Conservation (phyloP, 2,797 vertebrate species). For the Dryobates pubescens region DNA sequence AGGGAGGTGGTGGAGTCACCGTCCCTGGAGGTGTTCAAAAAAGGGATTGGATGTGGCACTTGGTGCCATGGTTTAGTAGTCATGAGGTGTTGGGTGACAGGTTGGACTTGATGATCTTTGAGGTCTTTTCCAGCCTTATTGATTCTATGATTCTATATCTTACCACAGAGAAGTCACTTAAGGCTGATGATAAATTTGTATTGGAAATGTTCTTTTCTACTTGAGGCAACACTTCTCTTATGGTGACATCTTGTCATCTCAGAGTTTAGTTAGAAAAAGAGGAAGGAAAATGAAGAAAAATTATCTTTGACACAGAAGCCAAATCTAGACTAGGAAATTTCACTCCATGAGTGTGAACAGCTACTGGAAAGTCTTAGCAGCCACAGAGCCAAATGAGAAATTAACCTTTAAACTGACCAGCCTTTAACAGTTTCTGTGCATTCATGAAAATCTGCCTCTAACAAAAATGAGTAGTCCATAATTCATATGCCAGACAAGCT, state of each 20-base stretch:
- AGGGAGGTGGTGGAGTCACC: too few relatives aligned
- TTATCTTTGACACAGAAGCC: neutral
- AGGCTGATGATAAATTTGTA: neutral
- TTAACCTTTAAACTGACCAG: neutral
- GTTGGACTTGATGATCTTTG: too few relatives aligned
- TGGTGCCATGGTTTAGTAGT: too few relatives aligned
- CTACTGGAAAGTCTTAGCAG: neutral
- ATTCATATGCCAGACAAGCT: neutral
- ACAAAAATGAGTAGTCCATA: neutral
- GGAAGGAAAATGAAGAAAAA: neutral
- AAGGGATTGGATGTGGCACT: too few relatives aligned
- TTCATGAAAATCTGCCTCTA: neutral
- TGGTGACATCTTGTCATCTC: neutral
- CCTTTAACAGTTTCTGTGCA: neutral
- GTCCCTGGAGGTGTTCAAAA: too few relatives aligned
- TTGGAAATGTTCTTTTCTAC: neutral
- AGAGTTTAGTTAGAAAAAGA: neutral
- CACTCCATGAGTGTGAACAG: neutral
- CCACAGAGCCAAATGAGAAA: neutral
- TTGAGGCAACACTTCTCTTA: neutral
- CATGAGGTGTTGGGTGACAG: too few relatives aligned
- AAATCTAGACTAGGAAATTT: neutral
- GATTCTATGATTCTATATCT: too few relatives aligned
- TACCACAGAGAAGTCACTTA: neutral
- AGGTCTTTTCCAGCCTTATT: too few relatives aligned